phyloP scores from a whole-genome alignment of 1,140 invertebrate genomes.

The Drosophila virilis region DNA sequence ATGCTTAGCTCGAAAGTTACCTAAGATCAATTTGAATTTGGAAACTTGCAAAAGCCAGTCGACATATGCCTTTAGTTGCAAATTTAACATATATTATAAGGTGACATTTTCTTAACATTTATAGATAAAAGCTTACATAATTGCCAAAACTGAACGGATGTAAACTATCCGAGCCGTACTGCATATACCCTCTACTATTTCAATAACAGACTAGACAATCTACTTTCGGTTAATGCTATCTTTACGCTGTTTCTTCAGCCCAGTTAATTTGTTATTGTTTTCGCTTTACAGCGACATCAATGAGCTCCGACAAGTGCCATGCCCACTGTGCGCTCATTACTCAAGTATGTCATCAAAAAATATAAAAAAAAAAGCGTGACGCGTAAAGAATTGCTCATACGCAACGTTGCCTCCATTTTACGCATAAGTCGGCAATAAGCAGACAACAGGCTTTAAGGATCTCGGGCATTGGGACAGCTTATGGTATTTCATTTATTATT shows the following conservation, averaged over 20 bases:
- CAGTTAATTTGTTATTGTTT: constrained; percentile 23
- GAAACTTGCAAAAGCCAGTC: no score
- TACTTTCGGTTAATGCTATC: neutral
- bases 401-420: constrained; percentile 26
- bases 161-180: neutral
- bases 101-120: no score
- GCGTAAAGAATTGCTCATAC: constrained; percentile 51
- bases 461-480: constrained; percentile 13
- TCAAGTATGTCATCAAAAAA: constrained; percentile 14
- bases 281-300: neutral
- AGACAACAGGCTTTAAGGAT: constrained; percentile 39
- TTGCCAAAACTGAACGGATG: no score
- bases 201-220: neutral
- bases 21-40: no score
- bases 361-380: neutral
- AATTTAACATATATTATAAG: no score
- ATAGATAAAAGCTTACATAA: no score
- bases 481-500: constrained; percentile 47
- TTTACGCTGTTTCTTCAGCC: neutral
- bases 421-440: constrained; percentile 22
- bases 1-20: no score
- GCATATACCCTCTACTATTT: neutral
- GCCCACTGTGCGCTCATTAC: constrained; percentile 28
- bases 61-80: no score
- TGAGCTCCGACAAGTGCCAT: constrained; percentile 24